Base-by-base conservation (phyloP, 2,113 vertebrate species). In the Dasyprocta punctata region DNA sequence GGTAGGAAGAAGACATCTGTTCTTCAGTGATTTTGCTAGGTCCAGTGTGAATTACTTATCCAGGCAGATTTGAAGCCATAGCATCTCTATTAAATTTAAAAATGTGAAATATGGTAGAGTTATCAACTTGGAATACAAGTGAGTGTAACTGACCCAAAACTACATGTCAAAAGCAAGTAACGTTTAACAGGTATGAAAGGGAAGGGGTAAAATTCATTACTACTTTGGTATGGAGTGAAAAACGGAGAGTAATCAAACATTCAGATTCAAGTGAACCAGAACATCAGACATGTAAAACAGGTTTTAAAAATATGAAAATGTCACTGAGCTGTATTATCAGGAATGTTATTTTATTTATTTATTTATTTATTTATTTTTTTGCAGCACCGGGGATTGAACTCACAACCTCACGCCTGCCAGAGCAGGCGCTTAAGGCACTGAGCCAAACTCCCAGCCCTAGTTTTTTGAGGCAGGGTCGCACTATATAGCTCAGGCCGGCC, bases 11-110 rank as follows among this genome's bases (percentile, higher is more conserved):
- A 92, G 89, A 86, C 5, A 60, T 36, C 83, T 95, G n/a, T 10
- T 91, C 86, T 87, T 95, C 30, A 97, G 95, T 96, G 94, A 84
- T 93, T 96, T 94, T 90, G 67, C 69, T 87, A 54, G 26, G 67
- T 92, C 93, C 86, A 94, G 93, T 97, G 95, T 93, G 95, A 92
- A 54, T 92, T 84, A 95, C 61, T 87, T 81, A 89, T 56, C n/a
- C 97, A 96, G 87, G 87, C 56, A 96, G 80, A 80, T 95, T 92
- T 94, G 92, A 93, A 92, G 58, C n/a, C 92, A 80, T 16, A 26
- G 16, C 30, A 83, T 92, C 33, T 78, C 24, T 87, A n/a, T 84
- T 92, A 93, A 94, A 83, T 86, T 97, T 58, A 52, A 58, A 97
- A 95, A 67, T 78, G 56, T 89, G 78, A 96, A 97, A 86, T 88